Conservation (phyloP, 2,797 vertebrate species). For the Platalea minor region DNA sequence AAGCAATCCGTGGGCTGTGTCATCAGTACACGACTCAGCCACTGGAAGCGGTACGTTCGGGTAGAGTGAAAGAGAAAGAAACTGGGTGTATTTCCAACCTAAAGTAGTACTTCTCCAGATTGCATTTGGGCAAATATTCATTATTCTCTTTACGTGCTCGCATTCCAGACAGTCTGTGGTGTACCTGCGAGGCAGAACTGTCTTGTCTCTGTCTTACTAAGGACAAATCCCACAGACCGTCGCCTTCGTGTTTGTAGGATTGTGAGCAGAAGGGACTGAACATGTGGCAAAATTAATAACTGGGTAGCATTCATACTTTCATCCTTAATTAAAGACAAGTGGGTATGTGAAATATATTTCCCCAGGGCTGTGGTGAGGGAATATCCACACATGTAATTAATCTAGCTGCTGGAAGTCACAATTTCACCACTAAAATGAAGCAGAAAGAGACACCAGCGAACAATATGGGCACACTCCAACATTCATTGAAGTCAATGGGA, state of each 20-base stretch:
- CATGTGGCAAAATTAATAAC: constrained; percentile 25
- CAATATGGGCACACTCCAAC: not conserved
- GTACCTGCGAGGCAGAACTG: not conserved
- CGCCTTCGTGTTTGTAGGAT: not conserved
- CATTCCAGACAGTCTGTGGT: not conserved
- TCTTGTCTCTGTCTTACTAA: not conserved
- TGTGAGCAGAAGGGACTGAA: constrained; percentile 14
- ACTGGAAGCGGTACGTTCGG: not conserved
- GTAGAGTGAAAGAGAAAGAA: not conserved
- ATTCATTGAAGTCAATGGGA: not conserved
- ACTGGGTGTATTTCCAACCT: not conserved
- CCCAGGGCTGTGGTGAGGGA: not conserved
- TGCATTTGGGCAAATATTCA: not conserved
- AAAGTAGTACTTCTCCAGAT: not conserved
- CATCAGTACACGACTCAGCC: not conserved
- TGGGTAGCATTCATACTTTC: not conserved
- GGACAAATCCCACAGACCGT: not conserved
- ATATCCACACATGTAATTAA: constrained; percentile 38
- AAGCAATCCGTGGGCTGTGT: not conserved
- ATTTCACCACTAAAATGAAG: constrained; percentile 14
- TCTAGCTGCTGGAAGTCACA: constrained; percentile 36
- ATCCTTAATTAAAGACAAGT: constrained; percentile 48
- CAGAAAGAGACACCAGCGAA: not conserved
- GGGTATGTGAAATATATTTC: constrained; percentile 33
- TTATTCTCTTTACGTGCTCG: not conserved